Conservation (phyloP, 2,797 vertebrate species). For the Echiichthys vipera region DNA sequence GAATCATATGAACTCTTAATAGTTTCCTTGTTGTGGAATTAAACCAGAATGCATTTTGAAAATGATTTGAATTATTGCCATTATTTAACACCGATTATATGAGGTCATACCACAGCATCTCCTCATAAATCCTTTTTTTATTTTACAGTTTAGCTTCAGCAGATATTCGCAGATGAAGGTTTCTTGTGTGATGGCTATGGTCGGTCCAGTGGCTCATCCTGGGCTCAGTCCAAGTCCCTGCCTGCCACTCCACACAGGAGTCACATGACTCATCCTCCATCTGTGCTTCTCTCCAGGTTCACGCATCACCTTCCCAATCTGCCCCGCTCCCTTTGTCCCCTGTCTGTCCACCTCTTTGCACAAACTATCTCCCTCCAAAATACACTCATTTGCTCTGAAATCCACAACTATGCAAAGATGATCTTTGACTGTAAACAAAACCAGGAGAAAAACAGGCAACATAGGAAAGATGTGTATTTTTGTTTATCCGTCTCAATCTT, state of each 20-base stretch:
- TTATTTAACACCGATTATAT: slow-evolving; percentile 15
- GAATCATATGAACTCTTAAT: slow-evolving; percentile 39
- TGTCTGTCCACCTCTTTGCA: slow-evolving; percentile 49
- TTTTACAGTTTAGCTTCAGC: slow-evolving; percentile 13
- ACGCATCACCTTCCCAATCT: slow-evolving; percentile 73
- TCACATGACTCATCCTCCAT: slow-evolving; percentile 79
- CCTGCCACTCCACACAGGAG: slow-evolving; percentile 61
- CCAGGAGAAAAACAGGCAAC: slow-evolving; percentile 10
- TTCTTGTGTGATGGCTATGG: slow-evolving; percentile 27
- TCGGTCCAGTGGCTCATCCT: slow-evolving; percentile 37
- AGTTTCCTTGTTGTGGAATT: slow-evolving; percentile 39
- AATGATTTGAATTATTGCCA: slow-evolving; percentile 17
- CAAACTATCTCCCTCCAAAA: slow-evolving; percentile 13
- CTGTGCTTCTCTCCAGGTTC: slow-evolving; percentile 79
- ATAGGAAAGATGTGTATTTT: slow-evolving; percentile 21
- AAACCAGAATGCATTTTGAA: slow-evolving; percentile 32
- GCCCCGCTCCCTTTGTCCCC: slow-evolving; percentile 43
- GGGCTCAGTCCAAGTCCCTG: slow-evolving; percentile 50
- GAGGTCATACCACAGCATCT: slow-evolving; percentile 14
- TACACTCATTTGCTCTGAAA: slow-evolving; percentile 42
- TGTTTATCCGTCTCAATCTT: slow-evolving; percentile 31
- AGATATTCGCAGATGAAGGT: slow-evolving; percentile 25
- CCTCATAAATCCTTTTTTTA: too few species aligned
- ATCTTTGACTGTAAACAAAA: slow-evolving; percentile 26
- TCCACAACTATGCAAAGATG: slow-evolving; percentile 65